phyloP scores from a whole-genome alignment of 2,888 invertebrate species.

The Plebejus melissa region DNA sequence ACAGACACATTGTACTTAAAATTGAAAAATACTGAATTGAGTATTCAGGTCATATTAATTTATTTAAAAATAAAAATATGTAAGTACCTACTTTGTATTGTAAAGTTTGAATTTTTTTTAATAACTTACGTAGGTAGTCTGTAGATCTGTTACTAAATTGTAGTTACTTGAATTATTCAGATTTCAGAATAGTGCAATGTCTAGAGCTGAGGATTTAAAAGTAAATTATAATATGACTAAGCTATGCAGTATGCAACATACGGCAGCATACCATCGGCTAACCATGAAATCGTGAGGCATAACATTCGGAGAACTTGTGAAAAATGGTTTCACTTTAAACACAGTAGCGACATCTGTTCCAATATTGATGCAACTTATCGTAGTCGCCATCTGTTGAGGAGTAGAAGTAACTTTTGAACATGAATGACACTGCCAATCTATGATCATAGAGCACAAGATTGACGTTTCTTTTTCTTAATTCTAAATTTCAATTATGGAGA shows the following conservation, averaged over 20 bases:
- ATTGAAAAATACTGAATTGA: neutral
- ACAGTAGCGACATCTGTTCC: conserved; percentile 10
- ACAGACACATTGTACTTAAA: neutral
- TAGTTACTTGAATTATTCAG: too few species aligned
- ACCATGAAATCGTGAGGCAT: conserved; percentile 29
- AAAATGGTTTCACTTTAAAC: neutral
- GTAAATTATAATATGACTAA: neutral
- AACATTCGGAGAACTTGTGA: conserved; percentile 28
- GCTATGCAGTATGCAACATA: neutral
- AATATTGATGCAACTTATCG: neutral
- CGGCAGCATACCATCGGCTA: conserved; percentile 10
- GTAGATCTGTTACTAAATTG: too few species aligned
- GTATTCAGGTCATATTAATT: too few species aligned
- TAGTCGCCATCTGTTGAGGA: conserved; percentile 43
- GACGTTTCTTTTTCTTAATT: neutral
- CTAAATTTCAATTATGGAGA: too few species aligned
- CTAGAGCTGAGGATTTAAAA: too few species aligned
- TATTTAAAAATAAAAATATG: too few species aligned
- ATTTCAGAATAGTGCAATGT: too few species aligned
- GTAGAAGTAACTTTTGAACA: conserved; percentile 34
- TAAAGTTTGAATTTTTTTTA: too few species aligned
- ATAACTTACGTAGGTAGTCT: too few species aligned
- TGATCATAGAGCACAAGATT: neutral
- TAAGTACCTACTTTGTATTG: too few species aligned
- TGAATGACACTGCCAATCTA: neutral